phyloP scores from a whole-genome alignment of 2,113 vertebrate genomes.

The Caloenas nicobarica region DNA sequence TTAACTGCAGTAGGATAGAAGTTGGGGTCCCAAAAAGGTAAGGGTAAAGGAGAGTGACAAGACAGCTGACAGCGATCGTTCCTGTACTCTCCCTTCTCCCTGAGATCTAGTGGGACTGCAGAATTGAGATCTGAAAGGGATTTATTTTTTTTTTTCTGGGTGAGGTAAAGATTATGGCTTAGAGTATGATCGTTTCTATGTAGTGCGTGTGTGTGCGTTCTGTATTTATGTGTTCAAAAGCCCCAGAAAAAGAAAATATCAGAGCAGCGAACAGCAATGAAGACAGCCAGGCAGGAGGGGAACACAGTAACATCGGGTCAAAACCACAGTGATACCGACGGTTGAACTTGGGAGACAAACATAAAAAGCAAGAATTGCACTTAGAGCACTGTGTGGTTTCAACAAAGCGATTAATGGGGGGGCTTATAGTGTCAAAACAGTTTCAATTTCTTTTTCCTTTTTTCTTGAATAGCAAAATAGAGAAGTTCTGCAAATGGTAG shows the following conservation, averaged over 20 bases:
- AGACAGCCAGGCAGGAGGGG: neutral
- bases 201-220: no score
- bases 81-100: neutral
- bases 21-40: neutral
- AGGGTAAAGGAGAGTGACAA: neutral
- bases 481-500: neutral
- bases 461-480: constrained; percentile 7
- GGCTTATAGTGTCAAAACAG: neutral
- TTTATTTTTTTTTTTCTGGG: neutral
- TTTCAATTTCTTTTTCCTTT: constrained; percentile 29
- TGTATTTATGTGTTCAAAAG: neutral
- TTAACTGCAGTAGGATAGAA: neutral
- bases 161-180: neutral
- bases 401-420: neutral
- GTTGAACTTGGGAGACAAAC: neutral
- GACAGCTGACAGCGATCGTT: neutral
- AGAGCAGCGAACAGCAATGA: neutral
- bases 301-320: neutral
- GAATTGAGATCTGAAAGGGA: neutral
- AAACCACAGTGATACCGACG: neutral
- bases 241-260: neutral
- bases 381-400: neutral
- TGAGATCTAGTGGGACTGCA: neutral
- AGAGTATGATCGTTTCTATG: neutral
- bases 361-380: neutral